phyloP scores from a whole-genome alignment of 2,113 vertebrate genomes.

The Eonycteris spelaea region DNA sequence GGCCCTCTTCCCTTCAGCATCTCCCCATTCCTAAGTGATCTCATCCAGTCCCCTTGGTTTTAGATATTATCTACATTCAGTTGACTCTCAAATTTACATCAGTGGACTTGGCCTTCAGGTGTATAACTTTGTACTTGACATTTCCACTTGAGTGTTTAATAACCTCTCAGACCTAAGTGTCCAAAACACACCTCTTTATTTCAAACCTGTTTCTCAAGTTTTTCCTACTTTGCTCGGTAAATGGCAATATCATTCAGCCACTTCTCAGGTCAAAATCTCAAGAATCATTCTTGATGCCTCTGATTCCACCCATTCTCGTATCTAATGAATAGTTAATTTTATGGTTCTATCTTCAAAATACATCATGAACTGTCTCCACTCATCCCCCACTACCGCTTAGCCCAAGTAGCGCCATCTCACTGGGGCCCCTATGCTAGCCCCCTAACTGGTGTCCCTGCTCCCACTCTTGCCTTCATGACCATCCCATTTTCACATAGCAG shows the following conservation, averaged over 20 bases:
- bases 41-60: not conserved
- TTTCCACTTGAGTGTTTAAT: not conserved
- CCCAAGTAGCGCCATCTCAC: too few species aligned
- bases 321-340: not conserved
- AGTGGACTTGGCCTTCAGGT: not conserved
- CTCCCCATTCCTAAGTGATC: not conserved
- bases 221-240: not conserved
- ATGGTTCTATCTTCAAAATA: not conserved
- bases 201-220: not conserved
- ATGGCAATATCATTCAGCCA: not conserved
- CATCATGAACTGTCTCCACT: accelerated
- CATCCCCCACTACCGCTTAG: not conserved
- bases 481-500: not conserved
- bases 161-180: not conserved
- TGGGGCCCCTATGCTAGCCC: not conserved
- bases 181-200: not conserved
- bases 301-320: not conserved
- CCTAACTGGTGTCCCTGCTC: not conserved
- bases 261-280: not conserved
- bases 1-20: not conserved
- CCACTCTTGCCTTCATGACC: not conserved
- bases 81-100: not conserved
- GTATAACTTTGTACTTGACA: not conserved
- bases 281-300: not conserved
- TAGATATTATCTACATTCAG: not conserved